These are phyloP conservation scores for Ochotona princeps DNA, from an alignment of 2,113 vertebrate genomes.

Conservation along the genomic window DNA sequence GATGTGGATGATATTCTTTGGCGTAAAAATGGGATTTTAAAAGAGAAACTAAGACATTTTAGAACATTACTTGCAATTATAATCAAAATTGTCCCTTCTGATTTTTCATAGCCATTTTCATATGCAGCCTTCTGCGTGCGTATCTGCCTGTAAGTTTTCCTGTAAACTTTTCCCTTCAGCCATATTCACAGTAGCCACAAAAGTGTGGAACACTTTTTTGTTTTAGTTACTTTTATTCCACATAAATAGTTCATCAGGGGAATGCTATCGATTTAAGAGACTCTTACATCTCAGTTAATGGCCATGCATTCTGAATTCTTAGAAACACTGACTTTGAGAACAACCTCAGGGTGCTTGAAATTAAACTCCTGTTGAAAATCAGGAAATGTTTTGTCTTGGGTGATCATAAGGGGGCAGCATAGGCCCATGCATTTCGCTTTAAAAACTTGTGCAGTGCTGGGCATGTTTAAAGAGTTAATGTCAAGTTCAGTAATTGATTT, in stretches of 20 bases:
- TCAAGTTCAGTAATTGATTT: constrained; percentile 65
- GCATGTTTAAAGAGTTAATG: constrained; percentile 41
- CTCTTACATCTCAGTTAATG: constrained; percentile 26
- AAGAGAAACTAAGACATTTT: constrained; percentile 25
- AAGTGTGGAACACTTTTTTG: constrained; percentile 21
- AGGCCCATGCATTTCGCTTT: constrained; percentile 13
- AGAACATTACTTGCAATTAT: constrained; percentile 10
- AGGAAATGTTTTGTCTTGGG: background rate
- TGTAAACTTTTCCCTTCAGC: constrained; percentile 7
- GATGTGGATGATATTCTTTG: background rate
- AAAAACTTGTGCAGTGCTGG: background rate
- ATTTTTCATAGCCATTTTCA: background rate
- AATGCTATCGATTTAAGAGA: constrained; percentile 1
- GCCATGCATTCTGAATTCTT: background rate
- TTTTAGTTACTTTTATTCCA: constrained; percentile 23
- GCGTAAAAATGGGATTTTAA: constrained; percentile 14
- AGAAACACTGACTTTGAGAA: constrained; percentile 26
- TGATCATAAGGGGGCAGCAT: constrained; percentile 61
- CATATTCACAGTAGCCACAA: background rate
- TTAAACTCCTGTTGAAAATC: background rate
- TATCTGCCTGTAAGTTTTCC: background rate
- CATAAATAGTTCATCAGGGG: background rate
- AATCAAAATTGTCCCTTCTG: background rate
- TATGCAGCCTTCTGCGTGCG: background rate
- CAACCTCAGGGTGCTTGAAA: background rate